These are phyloP conservation scores for Zaprionus ghesquierei DNA, from an alignment of 1,140 invertebrate genomes.

Conservation along the genomic window DNA sequence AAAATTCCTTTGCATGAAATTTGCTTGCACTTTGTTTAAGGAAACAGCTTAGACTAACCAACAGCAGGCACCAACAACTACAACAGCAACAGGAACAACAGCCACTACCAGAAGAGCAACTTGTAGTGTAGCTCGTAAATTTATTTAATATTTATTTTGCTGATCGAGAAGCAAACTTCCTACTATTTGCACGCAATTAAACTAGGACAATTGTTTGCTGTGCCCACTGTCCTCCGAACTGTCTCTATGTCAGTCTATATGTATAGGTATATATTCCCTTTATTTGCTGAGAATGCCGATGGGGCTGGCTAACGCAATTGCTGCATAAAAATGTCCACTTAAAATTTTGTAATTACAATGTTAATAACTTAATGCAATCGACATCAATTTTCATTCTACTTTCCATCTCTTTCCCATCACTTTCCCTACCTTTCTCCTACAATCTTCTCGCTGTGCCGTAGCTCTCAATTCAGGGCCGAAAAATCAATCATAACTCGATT, in stretches of 20 bases:
- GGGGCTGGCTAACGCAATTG: constrained; percentile 56
- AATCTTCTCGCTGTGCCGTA: not conserved
- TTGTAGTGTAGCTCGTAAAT: not conserved
- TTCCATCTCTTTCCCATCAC: not conserved
- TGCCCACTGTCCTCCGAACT: not conserved
- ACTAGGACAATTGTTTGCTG: constrained; percentile 15
- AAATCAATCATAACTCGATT: constrained; percentile 76
- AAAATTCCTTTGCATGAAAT: constrained; percentile 35
- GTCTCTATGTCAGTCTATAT: not conserved
- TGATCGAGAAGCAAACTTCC: constrained; percentile 14
- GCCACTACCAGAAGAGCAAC: not conserved
- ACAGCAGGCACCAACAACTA: not conserved
- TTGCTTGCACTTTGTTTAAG: constrained; percentile 17
- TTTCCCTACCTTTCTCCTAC: not conserved
- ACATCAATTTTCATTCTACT: constrained; percentile 51
- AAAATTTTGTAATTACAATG: constrained; percentile 70
- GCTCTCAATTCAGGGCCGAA: constrained; percentile 39
- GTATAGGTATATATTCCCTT: not conserved
- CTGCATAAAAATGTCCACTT: constrained; percentile 63
- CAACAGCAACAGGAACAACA: not conserved
- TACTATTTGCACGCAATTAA: constrained; percentile 27
- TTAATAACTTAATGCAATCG: constrained; percentile 78
- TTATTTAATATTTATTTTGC: constrained; percentile 28
- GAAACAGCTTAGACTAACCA: constrained; percentile 12
- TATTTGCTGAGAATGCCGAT: not conserved